Conservation (phyloP, 64 coral and sea anemone species). For the Actinia tenebrosa region DNA sequence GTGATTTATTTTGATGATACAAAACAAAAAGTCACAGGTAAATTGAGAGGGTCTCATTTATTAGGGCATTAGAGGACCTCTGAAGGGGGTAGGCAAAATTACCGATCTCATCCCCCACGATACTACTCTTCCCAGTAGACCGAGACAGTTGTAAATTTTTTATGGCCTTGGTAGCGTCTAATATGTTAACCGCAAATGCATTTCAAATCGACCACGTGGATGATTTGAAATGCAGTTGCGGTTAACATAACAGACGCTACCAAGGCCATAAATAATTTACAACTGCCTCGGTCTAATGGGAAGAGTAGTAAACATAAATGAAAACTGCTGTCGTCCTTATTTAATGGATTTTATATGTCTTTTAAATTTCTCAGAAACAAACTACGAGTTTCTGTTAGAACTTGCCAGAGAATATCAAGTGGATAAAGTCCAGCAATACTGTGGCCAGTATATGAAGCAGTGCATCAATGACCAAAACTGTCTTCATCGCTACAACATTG, state of each 20-base stretch:
- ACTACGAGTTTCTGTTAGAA: slow-evolving; percentile 35
- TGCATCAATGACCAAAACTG: neutral
- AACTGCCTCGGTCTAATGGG: too few species aligned
- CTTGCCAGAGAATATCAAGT: slow-evolving; percentile 44
- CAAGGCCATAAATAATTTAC: too few species aligned
- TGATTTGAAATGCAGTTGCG: too few species aligned
- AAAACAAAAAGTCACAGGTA: neutral
- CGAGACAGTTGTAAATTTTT: too few species aligned
- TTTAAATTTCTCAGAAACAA: slow-evolving; percentile 5
- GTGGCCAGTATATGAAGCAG: neutral
- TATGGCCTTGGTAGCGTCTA: too few species aligned
- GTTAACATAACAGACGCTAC: too few species aligned
- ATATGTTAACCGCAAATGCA: too few species aligned
- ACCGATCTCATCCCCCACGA: too few species aligned
- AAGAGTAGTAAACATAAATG: too few species aligned
- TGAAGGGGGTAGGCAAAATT: neutral
- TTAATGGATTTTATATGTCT: neutral
- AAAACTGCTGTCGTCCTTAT: neutral
- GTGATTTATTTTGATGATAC: slow-evolving; percentile 31
- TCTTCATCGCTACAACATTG: slow-evolving; percentile 8
- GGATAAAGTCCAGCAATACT: slow-evolving; percentile 15
- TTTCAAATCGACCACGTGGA: too few species aligned
- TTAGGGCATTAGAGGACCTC: too few species aligned
- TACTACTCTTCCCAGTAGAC: too few species aligned
- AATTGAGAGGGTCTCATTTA: neutral